Evolutionary conservation across 2,113 vertebrate genomes (phyloP), one percentile per base, ranked within the genome.

Genomic region (Pseudorasbora parva): DNA sequence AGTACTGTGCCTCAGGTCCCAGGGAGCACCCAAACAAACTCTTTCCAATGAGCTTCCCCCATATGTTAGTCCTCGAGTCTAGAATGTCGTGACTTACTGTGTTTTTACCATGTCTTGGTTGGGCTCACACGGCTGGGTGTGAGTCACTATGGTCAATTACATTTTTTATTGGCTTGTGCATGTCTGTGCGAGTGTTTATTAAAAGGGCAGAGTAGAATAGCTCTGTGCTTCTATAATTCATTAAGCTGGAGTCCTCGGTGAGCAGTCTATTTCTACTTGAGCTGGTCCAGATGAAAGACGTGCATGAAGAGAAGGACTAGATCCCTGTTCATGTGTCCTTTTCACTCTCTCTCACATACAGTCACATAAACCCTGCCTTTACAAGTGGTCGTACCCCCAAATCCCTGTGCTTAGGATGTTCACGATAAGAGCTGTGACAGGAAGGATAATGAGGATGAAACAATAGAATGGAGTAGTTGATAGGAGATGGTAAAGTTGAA

Each of bases 161-260:
- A 62, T 84, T 41, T 77, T 79, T 84, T 60, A 81, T 30, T 59
- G 72, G 37, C 54, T 12, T 77, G 72, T 77, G 64, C 64, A 27
- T 82, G 64, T 66, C 30, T 82, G 30, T 60, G 51, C 21, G 45
- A 68, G 72, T 76, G 21, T 72, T n/a, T 76, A 51, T 84, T 87
- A 64, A 56, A 82, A 59, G 62, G 43, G 47, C 15, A 23, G 51
- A 68, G 57, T 30, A 64, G 77, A 66, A 66, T 49, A 79, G 21
- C 59, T 37, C 37, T 54, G 14, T 51, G 51, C 71, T 62, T 84
- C 23, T 78, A 80, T 87, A 69, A 85, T 80, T 85, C 81, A 85
- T 83, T 77, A 71, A 59, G 15, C 66, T n/a, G 1, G 49, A 59
- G 41, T 81, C 59, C 49, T 54, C 59, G 19, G 49, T 59, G n/a